phyloP scores from a whole-genome alignment of 2,113 vertebrate genomes.

The Paralichthys olivaceus region DNA sequence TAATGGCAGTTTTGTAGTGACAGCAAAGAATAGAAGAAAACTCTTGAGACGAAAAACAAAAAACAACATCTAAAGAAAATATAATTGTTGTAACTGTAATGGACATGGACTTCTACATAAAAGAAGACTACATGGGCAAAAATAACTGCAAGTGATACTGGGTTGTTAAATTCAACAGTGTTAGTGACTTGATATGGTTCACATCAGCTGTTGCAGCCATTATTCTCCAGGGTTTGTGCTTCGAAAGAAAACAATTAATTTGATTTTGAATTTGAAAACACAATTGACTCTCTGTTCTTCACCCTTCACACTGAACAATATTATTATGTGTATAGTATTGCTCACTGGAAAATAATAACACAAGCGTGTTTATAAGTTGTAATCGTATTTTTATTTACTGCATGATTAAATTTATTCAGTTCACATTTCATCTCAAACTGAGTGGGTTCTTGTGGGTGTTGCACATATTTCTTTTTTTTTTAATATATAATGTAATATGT shows the following conservation, averaged over 20 bases:
- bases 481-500: background rate
- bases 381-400: constrained; percentile 59
- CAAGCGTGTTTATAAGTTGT: constrained; percentile 40
- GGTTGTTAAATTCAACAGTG: background rate
- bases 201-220: constrained; percentile 6
- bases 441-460: constrained; percentile 28
- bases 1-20: background rate
- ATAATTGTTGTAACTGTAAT: background rate
- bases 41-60: background rate
- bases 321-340: constrained; percentile 35
- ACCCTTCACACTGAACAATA: constrained; percentile 63
- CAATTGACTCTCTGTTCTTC: constrained; percentile 41
- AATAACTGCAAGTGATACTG: background rate
- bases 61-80: background rate
- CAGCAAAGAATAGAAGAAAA: background rate
- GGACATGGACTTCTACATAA: background rate
- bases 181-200: background rate
- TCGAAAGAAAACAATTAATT: constrained; percentile 51
- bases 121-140: background rate
- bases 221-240: constrained; percentile 37
- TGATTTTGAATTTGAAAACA: constrained; percentile 62
- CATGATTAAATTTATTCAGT: constrained; percentile 47
- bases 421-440: constrained; percentile 53
- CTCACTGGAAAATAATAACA: constrained; percentile 58
- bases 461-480: constrained; percentile 27